A percentile compares a stretch with the other conserved stretches of the same genome.
phyloP scores from a whole-genome alignment of 2,113 vertebrate genomes.

The Procavia capensis region DNA sequence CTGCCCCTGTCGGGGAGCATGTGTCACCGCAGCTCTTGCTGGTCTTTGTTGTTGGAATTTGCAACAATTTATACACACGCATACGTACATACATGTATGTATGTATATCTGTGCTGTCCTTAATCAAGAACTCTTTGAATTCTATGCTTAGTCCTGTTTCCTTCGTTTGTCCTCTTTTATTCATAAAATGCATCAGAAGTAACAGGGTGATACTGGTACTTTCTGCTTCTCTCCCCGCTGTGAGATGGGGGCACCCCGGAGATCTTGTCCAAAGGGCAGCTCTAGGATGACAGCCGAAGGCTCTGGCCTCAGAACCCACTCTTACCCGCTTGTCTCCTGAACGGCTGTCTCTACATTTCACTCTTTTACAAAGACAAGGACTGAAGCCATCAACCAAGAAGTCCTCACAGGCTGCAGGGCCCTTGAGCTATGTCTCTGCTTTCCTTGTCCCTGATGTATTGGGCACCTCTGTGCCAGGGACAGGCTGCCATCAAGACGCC shows the following conservation, averaged over 20 bases:
- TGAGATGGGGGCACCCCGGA: background rate
- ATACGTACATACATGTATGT: no score
- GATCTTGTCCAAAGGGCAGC: background rate
- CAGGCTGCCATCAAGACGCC: background rate
- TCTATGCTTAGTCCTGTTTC: background rate
- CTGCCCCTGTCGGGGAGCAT: background rate
- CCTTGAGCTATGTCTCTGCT: background rate
- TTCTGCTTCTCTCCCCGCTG: background rate
- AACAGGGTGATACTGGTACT: background rate
- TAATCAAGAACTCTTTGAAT: background rate
- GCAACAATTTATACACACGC: background rate
- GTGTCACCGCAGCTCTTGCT: background rate
- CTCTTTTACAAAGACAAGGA: background rate
- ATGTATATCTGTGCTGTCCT: background rate
- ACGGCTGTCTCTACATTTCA: background rate
- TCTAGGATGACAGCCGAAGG: background rate
- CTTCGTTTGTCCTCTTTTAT: background rate
- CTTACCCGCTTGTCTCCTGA: background rate
- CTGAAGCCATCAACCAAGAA: background rate
- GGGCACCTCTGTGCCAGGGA: background rate
- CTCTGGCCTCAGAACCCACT: background rate
- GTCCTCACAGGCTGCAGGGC: background rate
- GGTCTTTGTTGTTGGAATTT: conserved; percentile 15
- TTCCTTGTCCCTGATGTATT: background rate
- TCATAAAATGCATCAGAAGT: background rate